Evolutionary conservation across 2,113 vertebrate genomes (phyloP).

Genomic region (Oryzias celebensis): DNA sequence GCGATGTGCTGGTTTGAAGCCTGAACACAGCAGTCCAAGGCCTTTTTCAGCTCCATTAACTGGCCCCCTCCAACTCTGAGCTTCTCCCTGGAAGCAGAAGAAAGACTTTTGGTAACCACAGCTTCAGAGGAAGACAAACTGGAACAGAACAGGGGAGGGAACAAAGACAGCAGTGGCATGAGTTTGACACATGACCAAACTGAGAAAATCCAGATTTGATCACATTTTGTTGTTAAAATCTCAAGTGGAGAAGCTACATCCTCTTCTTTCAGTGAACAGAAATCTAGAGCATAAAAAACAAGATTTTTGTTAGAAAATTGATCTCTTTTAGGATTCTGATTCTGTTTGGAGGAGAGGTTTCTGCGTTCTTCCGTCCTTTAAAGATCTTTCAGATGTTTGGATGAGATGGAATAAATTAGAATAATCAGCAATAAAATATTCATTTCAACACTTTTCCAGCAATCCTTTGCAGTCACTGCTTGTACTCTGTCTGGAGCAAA

Average conservation of each 20-base stretch:
- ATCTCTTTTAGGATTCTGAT: too few relatives aligned
- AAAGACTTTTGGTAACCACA: background rate
- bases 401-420: background rate
- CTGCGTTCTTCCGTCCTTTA: background rate
- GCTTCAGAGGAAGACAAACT: background rate
- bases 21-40: conserved; percentile 77
- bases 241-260: too few relatives aligned
- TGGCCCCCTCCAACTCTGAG: conserved; percentile 81
- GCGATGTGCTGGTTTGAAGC: conserved; percentile 48
- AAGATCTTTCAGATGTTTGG: background rate
- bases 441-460: background rate
- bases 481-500: background rate
- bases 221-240: too few relatives aligned
- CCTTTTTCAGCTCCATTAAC: conserved; percentile 78
- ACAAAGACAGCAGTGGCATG: background rate
- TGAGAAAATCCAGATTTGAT: too few relatives aligned
- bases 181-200: too few relatives aligned
- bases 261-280: too few relatives aligned
- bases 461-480: background rate
- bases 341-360: background rate
- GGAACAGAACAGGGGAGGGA: background rate
- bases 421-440: background rate
- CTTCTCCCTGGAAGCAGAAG: conserved; percentile 76
- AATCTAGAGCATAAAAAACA: too few relatives aligned
- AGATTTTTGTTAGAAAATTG: too few relatives aligned